Evolutionary conservation across 2,797 vertebrate species (phyloP), one percentile per base, ranked within the genome.

Genomic region (Graptemys geographica): DNA sequence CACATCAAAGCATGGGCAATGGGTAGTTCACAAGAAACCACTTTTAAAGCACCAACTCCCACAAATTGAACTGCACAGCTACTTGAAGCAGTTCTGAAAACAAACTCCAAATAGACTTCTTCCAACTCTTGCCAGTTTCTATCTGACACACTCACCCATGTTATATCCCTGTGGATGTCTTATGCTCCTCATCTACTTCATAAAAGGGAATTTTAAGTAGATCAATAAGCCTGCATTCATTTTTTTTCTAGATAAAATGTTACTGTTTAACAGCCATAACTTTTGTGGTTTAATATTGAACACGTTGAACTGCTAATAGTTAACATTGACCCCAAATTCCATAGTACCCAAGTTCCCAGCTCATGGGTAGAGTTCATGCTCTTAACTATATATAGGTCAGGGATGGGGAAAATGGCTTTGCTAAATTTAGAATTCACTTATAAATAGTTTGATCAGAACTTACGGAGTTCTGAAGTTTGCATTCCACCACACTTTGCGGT

Each of bases 381-480:
- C 18, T 69, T 81, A 53, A 41, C 13, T 1, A 12, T 87, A 37
- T 81, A 88, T 0, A 0, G 76, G 23, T 84, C 78, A 52, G 65
- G 53, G 83, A 41, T 62, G 62, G 81, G 62, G 78, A 49, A 59
- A 57, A 27, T 59, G 69, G 33, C 10, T 23, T 69, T n/a, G 83
- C 47, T 0, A 23, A 65, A 21, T 52, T 93, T 31, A 69, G 84
- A 23, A 0, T 0, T 87, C 53, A 52, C 81, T 44, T n/a, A 31
- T 51, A 27, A 53, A 55, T 31, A 16, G 37, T 31, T 19, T 21
- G 65, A 33, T 90, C 57, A 51, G 37, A n/a, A 51, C 84, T 91
- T 51, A 16, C 2, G 4, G 15, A 0, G 0, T 88, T 84, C n/a
- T 0, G 5, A 23, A 5, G 19, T 72, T 69, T 88, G 65, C 82